Evolutionary conservation across 2,888 invertebrate species (phyloP), one percentile per base, ranked within the genome.

Genomic region (Xestia rhomboidea): DNA sequence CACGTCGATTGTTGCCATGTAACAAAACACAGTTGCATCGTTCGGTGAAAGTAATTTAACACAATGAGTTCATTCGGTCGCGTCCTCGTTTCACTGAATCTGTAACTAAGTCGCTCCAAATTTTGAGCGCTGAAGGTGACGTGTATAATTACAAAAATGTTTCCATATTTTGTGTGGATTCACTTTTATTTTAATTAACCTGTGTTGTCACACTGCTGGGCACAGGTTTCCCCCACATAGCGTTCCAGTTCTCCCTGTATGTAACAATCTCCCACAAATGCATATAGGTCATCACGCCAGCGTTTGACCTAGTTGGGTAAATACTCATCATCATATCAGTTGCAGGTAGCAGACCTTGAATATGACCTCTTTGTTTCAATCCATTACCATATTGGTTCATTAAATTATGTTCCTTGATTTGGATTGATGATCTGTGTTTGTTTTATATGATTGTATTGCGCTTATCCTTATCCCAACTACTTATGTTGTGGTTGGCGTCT

Each of bases 51-150:
- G 88, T 80, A 84, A 70, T 73, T 69, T 83, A 85, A 71, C 78
- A 83, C 79, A 87, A 86, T 87, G 80, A 79, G 82, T 84, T 88
- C 74, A 82, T 76, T 78, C 78, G 88, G 82, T 82, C 79, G 75
- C 79, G 87, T 77, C 82, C 88, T 69, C 77, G 60, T 84, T 81
- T 79, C 18, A 46, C 57, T 74, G 77, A 80, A 81, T 86, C 76
- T 73, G 46, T 79, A 62, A 76, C 83, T 73, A 83, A 76, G 64
- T 76, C 51, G 34, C 21, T 54, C 62, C 15, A 76, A 64, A 69
- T 68, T 73, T 76, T 77, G 62, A 72, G 34, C 41, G 34, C 41
- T 68, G 68, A 81, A 68, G 71, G 62, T 74, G 74, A 82, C 62
- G 62, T 34, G 57, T 30, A 34, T 69, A 46, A 62, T 64, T 62